Base-by-base conservation (phyloP, 1,140 invertebrate species). In the Drosophila sproati region DNA sequence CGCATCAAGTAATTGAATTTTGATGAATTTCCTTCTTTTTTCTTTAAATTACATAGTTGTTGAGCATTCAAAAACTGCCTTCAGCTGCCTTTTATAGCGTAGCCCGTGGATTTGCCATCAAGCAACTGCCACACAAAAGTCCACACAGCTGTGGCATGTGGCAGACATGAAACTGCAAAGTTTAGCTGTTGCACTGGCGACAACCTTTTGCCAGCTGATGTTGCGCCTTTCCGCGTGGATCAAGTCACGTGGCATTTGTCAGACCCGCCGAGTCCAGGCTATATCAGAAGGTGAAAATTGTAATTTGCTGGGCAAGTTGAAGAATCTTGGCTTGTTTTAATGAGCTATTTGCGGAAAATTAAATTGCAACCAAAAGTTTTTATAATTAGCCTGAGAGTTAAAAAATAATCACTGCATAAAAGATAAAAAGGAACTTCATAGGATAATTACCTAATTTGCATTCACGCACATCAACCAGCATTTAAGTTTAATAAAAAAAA, bases 1-100 rank as follows among this genome's bases (percentile, higher is more conserved):
- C 61, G 71, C 57, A 66, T 59, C 57, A 39, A 37, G 83, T 86
- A 86, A 86, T 87, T 86, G 79, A 86, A 87, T 87, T 64, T 80
- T 88, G 74, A 86, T 76, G 83, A 82, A 83, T 83, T 82, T 75
- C 60, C 39, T 69, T 73, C 69, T 78, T 20, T 20, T 20, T 20
- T 20, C 1, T 20, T 20, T 20, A 20, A 20, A 82, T 79, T 68
- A 68, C 82, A 73, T 51, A 63, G 76, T 68, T 79, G 64, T 76
- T 83, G 76, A 82, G 66, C 75, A 86, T 86, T 87, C 76, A 87
- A 82, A 87, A 55, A 61, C 63, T 47, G 64, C 35, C 61, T 64
- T 60, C 70, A 61, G 34, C 54, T 51, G 59, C 32, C 10, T 79
- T 86, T 88, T 82, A 88, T 73, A 76, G 78, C 83, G 79, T 82